Percentiles rank a stretch among this genome's conserved stretches.
phyloP scores from a whole-genome alignment of 2,113 vertebrate species.

The Thamnaconus septentrionalis region DNA sequence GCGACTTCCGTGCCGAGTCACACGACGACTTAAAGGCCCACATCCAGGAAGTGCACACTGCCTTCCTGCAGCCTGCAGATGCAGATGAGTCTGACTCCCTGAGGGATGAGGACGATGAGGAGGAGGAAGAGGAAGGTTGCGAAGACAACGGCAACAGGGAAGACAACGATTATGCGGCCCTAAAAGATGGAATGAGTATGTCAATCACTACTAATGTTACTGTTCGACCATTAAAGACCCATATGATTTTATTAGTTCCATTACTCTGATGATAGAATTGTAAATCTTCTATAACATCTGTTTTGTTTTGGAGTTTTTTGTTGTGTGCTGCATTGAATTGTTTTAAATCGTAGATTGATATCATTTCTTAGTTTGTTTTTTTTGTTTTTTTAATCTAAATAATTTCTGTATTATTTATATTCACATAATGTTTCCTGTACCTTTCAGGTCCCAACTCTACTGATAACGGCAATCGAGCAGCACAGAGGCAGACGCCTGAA shows the following conservation, averaged over 20 bases:
- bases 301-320: too few relatives aligned
- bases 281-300: too few relatives aligned
- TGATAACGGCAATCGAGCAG: conserved; percentile 81
- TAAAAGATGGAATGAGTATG: conserved; percentile 88
- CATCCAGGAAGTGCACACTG: conserved; percentile 97
- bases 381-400: neutral
- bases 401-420: too few relatives aligned
- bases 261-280: too few relatives aligned
- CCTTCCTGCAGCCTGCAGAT: conserved; percentile 93
- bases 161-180: conserved; percentile 84
- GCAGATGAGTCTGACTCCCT: conserved; percentile 80
- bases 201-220: conserved; percentile 29
- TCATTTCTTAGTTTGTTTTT: too few relatives aligned
- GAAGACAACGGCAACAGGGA: conserved; percentile 83
- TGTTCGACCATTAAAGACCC: conserved; percentile 39
- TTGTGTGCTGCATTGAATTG: too few relatives aligned
- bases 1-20: conserved; percentile 95
- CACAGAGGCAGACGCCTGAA: conserved; percentile 82
- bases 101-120: conserved; percentile 81
- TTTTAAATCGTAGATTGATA: too few relatives aligned
- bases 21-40: conserved; percentile 95
- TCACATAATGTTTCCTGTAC: too few relatives aligned
- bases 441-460: conserved; percentile 84
- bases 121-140: conserved; percentile 81
- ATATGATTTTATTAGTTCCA: too few relatives aligned